Conservation (phyloP, 2,797 vertebrate genomes). For the Etheostoma nigrum region DNA sequence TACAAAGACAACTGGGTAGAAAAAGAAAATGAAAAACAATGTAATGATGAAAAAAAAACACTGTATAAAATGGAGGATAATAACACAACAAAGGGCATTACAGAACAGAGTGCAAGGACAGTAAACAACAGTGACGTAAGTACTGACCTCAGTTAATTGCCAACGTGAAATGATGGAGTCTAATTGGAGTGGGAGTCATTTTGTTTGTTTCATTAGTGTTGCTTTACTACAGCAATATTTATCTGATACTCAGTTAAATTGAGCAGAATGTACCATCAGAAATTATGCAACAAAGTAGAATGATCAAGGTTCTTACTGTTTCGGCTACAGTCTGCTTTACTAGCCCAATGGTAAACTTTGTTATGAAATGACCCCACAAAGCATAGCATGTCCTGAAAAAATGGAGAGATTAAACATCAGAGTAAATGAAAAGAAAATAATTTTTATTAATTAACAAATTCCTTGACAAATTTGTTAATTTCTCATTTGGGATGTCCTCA, state of each 20-base stretch:
- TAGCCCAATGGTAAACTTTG: conserved; percentile 3
- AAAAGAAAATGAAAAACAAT: conserved; percentile 9
- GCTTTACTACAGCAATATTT: not conserved
- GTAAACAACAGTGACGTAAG: conserved; percentile 25
- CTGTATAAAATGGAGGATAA: conserved; percentile 3
- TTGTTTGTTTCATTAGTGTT: conserved; percentile 12
- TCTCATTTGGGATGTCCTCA: not conserved
- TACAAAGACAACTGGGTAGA: not conserved
- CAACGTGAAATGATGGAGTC: not conserved
- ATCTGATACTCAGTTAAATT: not conserved
- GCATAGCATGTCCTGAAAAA: conserved; percentile 16
- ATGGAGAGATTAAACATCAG: not conserved
- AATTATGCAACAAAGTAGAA: conserved; percentile 43
- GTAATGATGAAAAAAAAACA: not conserved
- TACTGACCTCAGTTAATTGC: conserved; percentile 14
- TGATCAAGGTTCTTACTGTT: conserved; percentile 47
- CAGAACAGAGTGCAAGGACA: conserved; percentile 2
- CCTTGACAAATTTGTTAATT: too few species aligned
- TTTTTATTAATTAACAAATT: not conserved
- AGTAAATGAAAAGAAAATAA: conserved; percentile 3
- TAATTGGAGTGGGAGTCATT: conserved; percentile 21
- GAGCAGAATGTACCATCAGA: conserved; percentile 7
- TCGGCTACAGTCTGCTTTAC: conserved; percentile 17
- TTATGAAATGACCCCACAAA: conserved; percentile 34
- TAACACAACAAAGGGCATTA: not conserved